phyloP scores from a whole-genome alignment of 1,140 invertebrate species.

The Orussus abietinus region DNA sequence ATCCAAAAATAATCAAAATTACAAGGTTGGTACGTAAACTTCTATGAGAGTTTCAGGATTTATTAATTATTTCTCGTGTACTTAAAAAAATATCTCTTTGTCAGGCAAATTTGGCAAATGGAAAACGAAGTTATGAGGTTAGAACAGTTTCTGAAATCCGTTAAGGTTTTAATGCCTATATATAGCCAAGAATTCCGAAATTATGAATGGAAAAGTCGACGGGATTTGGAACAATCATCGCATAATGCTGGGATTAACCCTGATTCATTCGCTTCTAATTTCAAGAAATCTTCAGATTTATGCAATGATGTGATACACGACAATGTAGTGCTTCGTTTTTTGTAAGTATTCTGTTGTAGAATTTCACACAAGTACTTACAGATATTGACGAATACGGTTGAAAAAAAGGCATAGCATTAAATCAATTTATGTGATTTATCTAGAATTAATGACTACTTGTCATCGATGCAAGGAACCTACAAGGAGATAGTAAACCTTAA shows the following conservation, averaged over 20 bases:
- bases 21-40: constrained; percentile 11
- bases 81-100: constrained; percentile 7
- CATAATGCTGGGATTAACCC: neutral
- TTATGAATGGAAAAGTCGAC: constrained; percentile 7
- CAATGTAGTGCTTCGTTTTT: constrained; percentile 31
- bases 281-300: constrained; percentile 2
- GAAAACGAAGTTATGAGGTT: constrained; percentile 19
- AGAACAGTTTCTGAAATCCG: constrained; percentile 23
- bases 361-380: no score
- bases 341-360: constrained; percentile 24
- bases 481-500: neutral
- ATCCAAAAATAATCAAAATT: constrained; percentile 14
- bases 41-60: neutral
- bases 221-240: no score
- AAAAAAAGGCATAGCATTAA: no score
- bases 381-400: no score
- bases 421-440: no score
- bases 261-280: constrained; percentile 4
- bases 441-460: no score
- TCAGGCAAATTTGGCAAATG: constrained; percentile 17
- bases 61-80: no score
- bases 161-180: constrained; percentile 15
- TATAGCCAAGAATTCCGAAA: constrained; percentile 19
- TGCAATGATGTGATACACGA: constrained; percentile 30
- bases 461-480: no score